phyloP scores from a whole-genome alignment of 2,113 vertebrate species.

The Osmerus mordax region DNA sequence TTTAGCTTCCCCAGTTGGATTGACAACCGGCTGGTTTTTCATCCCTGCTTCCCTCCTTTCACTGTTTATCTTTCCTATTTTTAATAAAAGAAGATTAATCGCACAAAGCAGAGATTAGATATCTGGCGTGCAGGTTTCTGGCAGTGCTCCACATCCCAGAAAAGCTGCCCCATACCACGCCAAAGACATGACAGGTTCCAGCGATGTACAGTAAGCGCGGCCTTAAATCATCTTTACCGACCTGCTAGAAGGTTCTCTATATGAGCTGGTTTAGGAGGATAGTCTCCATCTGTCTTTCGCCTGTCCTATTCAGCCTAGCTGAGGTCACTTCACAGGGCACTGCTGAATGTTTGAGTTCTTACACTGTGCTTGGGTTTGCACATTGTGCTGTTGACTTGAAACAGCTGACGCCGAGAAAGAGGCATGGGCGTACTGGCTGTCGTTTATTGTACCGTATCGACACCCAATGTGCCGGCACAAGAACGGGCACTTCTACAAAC shows the following conservation, averaged over 20 bases:
- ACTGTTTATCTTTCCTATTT: background rate
- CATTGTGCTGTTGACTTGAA: too few species aligned
- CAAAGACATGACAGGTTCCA: slow-evolving; percentile 1
- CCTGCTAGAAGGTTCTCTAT: background rate
- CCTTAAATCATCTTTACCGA: background rate
- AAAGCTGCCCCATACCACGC: background rate
- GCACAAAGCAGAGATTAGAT: slow-evolving; percentile 4
- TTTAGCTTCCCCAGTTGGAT: background rate
- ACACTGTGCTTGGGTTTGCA: too few species aligned
- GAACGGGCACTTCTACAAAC: too few species aligned
- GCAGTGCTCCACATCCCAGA: background rate
- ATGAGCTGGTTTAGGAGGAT: background rate
- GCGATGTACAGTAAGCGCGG: background rate
- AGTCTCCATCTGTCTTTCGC: slow-evolving; percentile 14
- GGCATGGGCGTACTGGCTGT: too few species aligned
- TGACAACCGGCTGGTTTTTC: background rate
- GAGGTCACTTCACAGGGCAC: background rate
- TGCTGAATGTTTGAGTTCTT: background rate
- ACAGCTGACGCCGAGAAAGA: too few species aligned
- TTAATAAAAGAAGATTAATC: slow-evolving; percentile 5
- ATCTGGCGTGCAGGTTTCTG: background rate
- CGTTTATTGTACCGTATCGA: too few species aligned
- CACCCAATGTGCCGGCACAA: too few species aligned
- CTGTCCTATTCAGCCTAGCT: background rate
- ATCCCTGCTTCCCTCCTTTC: background rate